phyloP scores from a whole-genome alignment of 2,888 invertebrate species.

The Plebejus anna region DNA sequence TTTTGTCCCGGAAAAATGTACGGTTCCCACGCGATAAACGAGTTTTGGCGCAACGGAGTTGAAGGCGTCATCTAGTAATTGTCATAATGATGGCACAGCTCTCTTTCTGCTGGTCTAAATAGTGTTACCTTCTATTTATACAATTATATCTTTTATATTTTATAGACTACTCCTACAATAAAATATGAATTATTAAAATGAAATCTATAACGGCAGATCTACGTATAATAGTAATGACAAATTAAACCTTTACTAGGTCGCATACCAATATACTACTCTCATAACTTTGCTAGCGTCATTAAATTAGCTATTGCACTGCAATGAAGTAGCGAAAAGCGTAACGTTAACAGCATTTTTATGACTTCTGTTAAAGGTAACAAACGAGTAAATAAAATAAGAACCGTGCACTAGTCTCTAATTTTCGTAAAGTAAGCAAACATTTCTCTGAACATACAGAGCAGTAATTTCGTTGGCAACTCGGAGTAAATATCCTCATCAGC shows the following conservation, averaged over 20 bases:
- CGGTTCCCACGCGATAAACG: too few species aligned
- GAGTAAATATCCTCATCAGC: slow-evolving; percentile 28
- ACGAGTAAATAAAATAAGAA: slow-evolving; percentile 27
- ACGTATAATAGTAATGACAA: neutral
- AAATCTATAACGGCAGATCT: too few species aligned
- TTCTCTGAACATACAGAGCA: slow-evolving; percentile 23
- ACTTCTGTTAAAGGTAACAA: slow-evolving; percentile 15
- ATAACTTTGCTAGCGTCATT: neutral
- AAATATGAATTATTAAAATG: neutral
- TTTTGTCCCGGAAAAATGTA: too few species aligned
- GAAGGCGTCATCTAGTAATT: too few species aligned
- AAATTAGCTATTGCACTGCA: slow-evolving; percentile 6
- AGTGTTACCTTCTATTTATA: too few species aligned
- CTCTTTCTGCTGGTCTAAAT: too few species aligned
- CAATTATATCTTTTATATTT: too few species aligned
- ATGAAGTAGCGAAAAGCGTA: slow-evolving; percentile 13
- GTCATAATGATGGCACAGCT: neutral
- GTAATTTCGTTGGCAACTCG: slow-evolving; percentile 21
- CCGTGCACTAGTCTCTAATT: slow-evolving; percentile 22
- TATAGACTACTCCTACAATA: neutral
- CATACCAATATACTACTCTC: neutral
- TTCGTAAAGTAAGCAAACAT: slow-evolving; percentile 28
- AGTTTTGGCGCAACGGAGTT: too few species aligned
- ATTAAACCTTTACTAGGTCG: neutral
- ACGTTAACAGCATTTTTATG: slow-evolving; percentile 15